A percentile compares a stretch with the other conserved stretches of the same genome.
Conservation (phyloP, 2,888 invertebrate genomes). For the Pheosia gnoma region DNA sequence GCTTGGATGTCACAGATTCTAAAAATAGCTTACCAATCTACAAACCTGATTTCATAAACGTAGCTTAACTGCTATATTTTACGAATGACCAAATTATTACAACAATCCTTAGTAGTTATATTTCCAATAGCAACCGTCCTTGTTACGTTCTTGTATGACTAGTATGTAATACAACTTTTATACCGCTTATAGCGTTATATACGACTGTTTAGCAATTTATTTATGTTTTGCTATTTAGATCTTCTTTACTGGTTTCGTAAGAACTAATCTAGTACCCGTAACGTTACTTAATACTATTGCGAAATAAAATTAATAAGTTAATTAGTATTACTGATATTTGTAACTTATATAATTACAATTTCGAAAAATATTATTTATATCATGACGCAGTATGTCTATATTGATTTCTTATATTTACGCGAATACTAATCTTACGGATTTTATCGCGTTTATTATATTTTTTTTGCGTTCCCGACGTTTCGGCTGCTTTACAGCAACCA, state of each 20-base stretch:
- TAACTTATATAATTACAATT: not conserved
- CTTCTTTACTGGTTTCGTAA: conserved; percentile 12
- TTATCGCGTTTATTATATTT: no score
- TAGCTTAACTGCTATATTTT: not conserved
- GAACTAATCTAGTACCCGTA: conserved; percentile 21
- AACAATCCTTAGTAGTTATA: not conserved
- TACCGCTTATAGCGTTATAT: not conserved
- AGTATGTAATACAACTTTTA: conserved; percentile 1
- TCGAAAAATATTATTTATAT: no score
- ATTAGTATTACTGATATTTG: not conserved
- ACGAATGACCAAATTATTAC: not conserved
- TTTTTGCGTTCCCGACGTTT: no score
- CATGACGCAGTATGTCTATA: no score
- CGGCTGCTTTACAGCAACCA: no score
- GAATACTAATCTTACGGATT: no score
- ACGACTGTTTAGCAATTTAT: conserved; percentile 2
- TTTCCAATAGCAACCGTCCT: conserved; percentile 4
- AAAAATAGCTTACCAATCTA: no score
- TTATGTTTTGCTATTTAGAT: conserved; percentile 7
- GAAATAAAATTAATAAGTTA: not conserved
- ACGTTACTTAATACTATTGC: conserved; percentile 14
- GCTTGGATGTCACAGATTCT: no score
- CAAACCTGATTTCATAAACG: not conserved
- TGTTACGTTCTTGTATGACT: not conserved
- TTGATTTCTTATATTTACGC: no score